Conservation (phyloP, 2,888 invertebrate genomes). For the Polyommatus iphigenia region DNA sequence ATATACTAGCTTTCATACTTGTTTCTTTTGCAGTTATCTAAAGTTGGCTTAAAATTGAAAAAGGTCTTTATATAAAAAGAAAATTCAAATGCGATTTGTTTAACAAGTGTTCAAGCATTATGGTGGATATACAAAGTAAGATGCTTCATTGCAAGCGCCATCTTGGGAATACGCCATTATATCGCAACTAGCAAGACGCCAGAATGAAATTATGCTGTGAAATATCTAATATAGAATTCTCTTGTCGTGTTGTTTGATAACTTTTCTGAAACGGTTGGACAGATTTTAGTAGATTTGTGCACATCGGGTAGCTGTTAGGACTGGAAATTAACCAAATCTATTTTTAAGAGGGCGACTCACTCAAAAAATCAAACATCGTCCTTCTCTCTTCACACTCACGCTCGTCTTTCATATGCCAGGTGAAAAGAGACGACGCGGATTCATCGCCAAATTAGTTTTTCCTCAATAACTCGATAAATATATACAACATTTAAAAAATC, state of each 20-base stretch:
- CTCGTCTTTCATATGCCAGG: no score
- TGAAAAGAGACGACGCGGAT: no score
- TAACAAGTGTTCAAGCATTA: conserved; percentile 12
- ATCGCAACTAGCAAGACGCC: neutral
- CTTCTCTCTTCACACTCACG: no score
- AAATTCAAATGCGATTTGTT: neutral
- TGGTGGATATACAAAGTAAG: neutral
- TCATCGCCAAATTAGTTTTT: no score
- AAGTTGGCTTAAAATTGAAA: neutral
- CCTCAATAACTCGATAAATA: no score
- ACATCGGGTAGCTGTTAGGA: no score
- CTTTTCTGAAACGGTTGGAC: no score
- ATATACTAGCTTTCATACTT: neutral
- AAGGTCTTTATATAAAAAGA: neutral
- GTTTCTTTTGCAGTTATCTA: neutral
- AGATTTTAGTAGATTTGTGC: no score
- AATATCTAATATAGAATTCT: neutral
- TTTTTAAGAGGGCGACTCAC: no score
- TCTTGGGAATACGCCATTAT: neutral
- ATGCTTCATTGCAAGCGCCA: neutral
- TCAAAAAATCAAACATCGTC: no score
- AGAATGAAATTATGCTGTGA: neutral
- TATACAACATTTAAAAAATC: no score
- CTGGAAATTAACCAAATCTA: no score
- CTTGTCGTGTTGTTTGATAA: neutral